Percentiles rank a stretch among this genome's conserved stretches.
Evolutionary conservation across 35 echinoderm and acorn worm species (phyloP).

Genomic region (Lytechinus pictus): DNA sequence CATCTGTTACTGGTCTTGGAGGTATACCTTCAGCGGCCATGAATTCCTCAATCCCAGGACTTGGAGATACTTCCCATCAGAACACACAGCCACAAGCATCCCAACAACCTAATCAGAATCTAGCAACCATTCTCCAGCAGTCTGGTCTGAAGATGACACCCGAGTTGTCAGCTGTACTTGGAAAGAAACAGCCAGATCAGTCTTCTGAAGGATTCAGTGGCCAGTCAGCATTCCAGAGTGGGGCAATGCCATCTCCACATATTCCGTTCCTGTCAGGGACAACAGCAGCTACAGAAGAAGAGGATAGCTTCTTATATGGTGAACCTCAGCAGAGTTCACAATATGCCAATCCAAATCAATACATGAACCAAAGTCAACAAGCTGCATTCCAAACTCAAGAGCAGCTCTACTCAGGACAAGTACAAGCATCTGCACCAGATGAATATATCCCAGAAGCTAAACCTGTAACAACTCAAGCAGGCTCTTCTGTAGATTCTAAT

Average conservation of each 20-base stretch:
- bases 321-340: not conserved
- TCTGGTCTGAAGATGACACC: conserved; percentile 30
- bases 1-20: conserved; percentile 22
- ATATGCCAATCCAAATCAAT: not conserved
- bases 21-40: conserved; percentile 5
- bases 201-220: not conserved
- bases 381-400: not conserved
- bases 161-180: conserved; percentile 35
- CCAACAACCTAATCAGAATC: not conserved
- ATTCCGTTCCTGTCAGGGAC: conserved; percentile 25
- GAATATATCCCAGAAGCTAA: conserved; percentile 32
- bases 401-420: not conserved
- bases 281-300: not conserved
- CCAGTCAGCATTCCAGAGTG: not conserved
- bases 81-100: conserved; percentile 12
- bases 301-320: conserved; percentile 41
- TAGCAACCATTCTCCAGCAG: conserved; percentile 12
- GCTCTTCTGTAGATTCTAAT: not conserved
- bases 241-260: not conserved
- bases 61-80: not conserved
- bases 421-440: not conserved
- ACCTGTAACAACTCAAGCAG: conserved; percentile 23
- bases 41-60: not conserved
- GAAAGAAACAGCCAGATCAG: conserved; percentile 14
- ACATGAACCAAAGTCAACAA: not conserved